Conservation (phyloP, 1,140 invertebrate genomes). For the Acyrthosiphon pisum region DNA sequence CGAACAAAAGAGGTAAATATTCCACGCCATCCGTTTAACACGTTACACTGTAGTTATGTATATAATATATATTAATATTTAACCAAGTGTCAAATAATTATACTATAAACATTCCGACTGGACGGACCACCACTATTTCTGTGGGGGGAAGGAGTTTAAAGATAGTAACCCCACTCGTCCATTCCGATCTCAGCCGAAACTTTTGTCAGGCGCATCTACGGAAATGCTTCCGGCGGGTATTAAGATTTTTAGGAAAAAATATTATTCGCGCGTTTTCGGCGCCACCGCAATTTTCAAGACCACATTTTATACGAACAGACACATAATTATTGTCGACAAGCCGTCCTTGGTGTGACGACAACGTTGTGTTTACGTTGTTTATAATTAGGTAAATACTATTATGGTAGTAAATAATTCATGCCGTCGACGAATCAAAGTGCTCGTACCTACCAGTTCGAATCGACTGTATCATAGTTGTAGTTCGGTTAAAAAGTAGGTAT, state of each 20-base stretch:
- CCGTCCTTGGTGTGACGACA: neutral
- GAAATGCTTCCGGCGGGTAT: too few species aligned
- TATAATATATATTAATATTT: too few species aligned
- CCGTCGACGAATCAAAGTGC: neutral
- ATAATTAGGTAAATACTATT: neutral
- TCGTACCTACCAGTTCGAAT: neutral
- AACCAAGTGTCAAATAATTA: neutral
- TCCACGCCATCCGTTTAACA: neutral
- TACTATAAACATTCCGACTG: neutral
- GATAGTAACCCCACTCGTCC: neutral
- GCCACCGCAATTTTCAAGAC: neutral
- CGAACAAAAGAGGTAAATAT: slow-evolving; percentile 6
- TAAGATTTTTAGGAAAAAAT: neutral
- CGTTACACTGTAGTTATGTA: too few species aligned
- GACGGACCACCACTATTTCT: neutral
- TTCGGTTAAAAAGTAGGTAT: neutral
- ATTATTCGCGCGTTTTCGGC: too few species aligned
- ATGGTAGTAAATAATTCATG: neutral
- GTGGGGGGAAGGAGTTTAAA: neutral
- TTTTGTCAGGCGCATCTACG: neutral
- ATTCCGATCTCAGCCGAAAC: neutral
- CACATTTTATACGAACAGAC: neutral
- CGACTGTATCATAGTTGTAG: neutral
- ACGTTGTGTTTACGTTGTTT: neutral
- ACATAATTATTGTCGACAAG: neutral